phyloP scores from a whole-genome alignment of 2,113 vertebrate genomes.

The Zosterops lateralis region DNA sequence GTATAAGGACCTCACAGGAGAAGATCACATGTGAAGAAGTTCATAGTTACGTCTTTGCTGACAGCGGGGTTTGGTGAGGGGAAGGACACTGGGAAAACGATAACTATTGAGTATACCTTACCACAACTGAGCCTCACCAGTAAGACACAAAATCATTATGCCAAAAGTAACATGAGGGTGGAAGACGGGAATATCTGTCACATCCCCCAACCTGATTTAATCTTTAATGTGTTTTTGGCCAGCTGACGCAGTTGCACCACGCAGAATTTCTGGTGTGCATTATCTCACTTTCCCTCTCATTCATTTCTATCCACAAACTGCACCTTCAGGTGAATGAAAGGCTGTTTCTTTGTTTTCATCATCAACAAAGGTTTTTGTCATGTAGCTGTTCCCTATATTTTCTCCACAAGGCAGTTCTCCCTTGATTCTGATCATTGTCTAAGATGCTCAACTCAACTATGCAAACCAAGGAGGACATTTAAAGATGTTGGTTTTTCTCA shows the following conservation, averaged over 20 bases:
- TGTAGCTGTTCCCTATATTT: not conserved
- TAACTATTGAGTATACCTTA: not conserved
- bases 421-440: not conserved
- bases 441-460: not conserved
- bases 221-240: not conserved
- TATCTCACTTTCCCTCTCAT: not conserved
- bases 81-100: rapidly evolving
- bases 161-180: not conserved
- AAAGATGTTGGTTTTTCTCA: not conserved
- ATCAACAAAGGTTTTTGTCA: not conserved
- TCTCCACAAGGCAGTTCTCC: not conserved
- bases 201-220: not conserved
- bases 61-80: not conserved
- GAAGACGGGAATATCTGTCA: not conserved
- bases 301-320: not conserved
- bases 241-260: not conserved
- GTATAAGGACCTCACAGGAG: not conserved
- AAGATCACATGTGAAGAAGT: not conserved
- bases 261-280: not conserved
- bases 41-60: not conserved
- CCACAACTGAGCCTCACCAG: not conserved
- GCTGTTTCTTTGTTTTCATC: not conserved
- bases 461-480: rapidly evolving
- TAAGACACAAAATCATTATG: not conserved
- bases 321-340: not conserved